Evolutionary conservation across 2,113 vertebrate species (phyloP).

Genomic region (rat (Rattus norvegicus)): DNA sequence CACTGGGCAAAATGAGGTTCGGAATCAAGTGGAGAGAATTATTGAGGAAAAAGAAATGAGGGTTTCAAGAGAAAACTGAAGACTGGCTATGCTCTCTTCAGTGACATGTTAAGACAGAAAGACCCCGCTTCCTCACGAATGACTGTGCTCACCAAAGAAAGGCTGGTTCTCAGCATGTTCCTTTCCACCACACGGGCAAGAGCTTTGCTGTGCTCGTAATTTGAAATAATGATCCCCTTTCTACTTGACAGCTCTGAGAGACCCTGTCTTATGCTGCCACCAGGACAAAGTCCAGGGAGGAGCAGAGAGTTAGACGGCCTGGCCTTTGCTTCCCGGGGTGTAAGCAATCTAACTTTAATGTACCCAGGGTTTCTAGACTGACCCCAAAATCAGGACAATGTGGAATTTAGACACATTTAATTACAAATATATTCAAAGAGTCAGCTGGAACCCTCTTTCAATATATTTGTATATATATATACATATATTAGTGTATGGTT

Average conservation of each 20-base stretch:
- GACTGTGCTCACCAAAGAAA: fast-evolving
- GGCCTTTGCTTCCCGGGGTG: neutral
- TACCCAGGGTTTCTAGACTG: neutral
- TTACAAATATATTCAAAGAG: fast-evolving
- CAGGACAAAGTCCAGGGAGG: neutral
- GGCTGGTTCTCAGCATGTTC: fast-evolving
- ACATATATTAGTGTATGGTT: neutral
- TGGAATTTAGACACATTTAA: neutral
- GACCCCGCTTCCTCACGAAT: neutral
- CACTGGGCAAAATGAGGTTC: neutral
- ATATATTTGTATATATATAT: too few species aligned
- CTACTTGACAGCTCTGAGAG: neutral
- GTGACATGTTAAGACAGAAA: neutral
- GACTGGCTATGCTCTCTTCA: neutral
- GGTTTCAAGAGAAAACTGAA: neutral
- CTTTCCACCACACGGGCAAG: fast-evolving
- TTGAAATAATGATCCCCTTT: neutral
- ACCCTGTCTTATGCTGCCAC: too few species aligned
- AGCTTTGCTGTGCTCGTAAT: neutral
- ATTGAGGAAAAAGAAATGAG: neutral
- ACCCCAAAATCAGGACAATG: fast-evolving
- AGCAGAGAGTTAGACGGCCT: fast-evolving
- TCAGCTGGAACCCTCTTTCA: neutral
- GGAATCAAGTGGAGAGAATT: neutral
- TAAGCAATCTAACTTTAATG: too few species aligned